These are phyloP conservation scores for Hypsopygia costalis DNA, from an alignment of 2,888 invertebrate genomes.

Conservation along the genomic window DNA sequence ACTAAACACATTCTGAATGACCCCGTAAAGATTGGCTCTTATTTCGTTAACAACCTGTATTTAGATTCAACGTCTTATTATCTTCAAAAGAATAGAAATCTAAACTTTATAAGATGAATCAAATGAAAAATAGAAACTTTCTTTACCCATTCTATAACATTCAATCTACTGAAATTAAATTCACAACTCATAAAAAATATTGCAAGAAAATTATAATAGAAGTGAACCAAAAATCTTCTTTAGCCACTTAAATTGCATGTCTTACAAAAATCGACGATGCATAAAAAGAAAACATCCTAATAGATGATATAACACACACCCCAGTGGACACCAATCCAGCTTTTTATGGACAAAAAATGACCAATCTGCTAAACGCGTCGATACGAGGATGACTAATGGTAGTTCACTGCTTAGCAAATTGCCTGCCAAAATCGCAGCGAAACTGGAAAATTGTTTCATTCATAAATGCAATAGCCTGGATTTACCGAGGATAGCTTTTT, in stretches of 20 bases:
- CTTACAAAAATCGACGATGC: neutral
- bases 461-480: conserved; percentile 67
- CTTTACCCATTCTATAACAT: no score
- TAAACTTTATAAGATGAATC: no score
- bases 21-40: no score
- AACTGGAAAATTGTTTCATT: conserved; percentile 78
- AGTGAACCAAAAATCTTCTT: no score
- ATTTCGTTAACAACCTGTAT: no score
- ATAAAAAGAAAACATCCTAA: conserved; percentile 35
- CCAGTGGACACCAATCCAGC: conserved; percentile 47
- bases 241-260: no score
- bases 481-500: conserved; percentile 55
- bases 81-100: no score
- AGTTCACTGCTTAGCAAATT: conserved; percentile 64
- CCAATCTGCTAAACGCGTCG: conserved; percentile 62
- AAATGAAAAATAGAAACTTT: neutral
- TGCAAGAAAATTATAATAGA: no score
- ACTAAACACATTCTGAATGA: no score
- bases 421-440: conserved; percentile 64
- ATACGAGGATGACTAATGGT: conserved; percentile 74
- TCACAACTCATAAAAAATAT: no score
- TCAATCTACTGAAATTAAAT: no score
- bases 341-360: conserved; percentile 64
- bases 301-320: conserved; percentile 25
- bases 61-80: no score